These are phyloP conservation scores for Campoplex capitator DNA, from an alignment of 2,888 invertebrate genomes.

Conservation along the genomic window DNA sequence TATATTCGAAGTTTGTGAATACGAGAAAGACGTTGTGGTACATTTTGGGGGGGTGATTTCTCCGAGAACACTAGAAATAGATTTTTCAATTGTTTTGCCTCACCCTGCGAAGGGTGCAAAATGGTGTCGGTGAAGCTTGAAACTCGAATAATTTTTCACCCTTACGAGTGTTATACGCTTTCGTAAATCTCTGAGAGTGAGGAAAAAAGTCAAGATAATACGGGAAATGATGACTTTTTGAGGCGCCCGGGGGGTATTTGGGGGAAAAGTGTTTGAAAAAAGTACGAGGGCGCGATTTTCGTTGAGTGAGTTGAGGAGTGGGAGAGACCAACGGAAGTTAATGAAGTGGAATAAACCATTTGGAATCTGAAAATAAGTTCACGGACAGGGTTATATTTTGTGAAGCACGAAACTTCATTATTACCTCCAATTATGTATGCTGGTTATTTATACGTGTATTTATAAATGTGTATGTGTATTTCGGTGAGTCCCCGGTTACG, in stretches of 20 bases:
- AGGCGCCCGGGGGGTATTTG: neutral
- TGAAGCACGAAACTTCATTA: neutral
- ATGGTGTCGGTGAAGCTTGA: neutral
- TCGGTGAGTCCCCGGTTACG: neutral
- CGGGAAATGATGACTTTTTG: neutral
- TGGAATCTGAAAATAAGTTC: neutral
- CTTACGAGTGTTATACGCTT: neutral
- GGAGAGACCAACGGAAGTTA: neutral
- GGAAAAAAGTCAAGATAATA: neutral
- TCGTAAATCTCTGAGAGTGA: neutral
- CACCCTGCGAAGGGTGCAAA: neutral
- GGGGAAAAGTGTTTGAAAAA: neutral
- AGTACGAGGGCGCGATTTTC: neutral
- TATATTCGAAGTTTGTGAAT: neutral
- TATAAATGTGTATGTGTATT: neutral
- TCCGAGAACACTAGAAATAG: neutral
- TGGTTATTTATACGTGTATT: neutral
- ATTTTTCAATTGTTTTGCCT: neutral
- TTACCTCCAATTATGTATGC: neutral
- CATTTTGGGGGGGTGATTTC: too few species aligned
- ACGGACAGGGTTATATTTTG: neutral
- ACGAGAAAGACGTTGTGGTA: too few species aligned
- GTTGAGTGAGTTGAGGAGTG: neutral
- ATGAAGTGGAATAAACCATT: conserved; percentile 8
- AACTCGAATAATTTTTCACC: neutral